Percentiles rank a stretch among this genome's conserved stretches.
phyloP scores from a whole-genome alignment of 1,140 invertebrate species.

The Gryon sp. region DNA sequence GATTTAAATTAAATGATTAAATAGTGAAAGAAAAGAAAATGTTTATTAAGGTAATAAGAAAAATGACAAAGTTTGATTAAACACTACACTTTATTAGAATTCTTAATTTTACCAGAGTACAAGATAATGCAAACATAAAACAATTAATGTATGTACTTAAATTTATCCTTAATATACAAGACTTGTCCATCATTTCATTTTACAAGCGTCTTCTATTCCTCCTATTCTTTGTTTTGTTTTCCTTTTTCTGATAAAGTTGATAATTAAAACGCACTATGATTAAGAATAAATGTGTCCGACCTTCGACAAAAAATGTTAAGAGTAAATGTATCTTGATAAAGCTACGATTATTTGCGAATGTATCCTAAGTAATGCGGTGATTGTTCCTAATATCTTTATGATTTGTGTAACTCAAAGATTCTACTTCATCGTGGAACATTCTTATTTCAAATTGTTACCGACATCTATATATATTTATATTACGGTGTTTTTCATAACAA shows the following conservation, averaged over 20 bases:
- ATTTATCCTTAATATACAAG: slow-evolving; percentile 49
- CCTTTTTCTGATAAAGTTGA: slow-evolving; percentile 8
- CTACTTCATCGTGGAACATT: slow-evolving; percentile 2
- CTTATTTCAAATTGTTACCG: too few species aligned
- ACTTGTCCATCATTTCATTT: slow-evolving; percentile 32
- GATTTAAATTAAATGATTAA: slow-evolving; percentile 5
- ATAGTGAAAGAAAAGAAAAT: too few species aligned
- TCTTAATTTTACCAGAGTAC: slow-evolving; percentile 72
- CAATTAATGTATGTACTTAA: slow-evolving; percentile 41
- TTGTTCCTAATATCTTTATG: background rate
- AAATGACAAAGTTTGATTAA: slow-evolving; percentile 39
- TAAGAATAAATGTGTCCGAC: slow-evolving; percentile 34
- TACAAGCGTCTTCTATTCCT: slow-evolving; percentile 10
- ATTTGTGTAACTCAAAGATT: slow-evolving; percentile 8
- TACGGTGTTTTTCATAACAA: too few species aligned
- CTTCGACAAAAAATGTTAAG: slow-evolving; percentile 41
- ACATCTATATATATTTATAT: too few species aligned
- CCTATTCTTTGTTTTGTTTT: slow-evolving; percentile 3
- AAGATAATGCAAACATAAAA: slow-evolving; percentile 72
- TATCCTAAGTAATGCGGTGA: slow-evolving; percentile 24
- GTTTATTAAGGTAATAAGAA: background rate
- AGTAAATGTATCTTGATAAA: slow-evolving; percentile 29
- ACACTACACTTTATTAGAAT: slow-evolving; percentile 72
- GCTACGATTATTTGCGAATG: slow-evolving; percentile 24
- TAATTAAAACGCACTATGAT: slow-evolving; percentile 47